A percentile compares a stretch with the other conserved stretches of the same genome.
These are phyloP conservation scores for Epiblema foenella DNA, from an alignment of 2,888 invertebrate species.

Conservation along the genomic window DNA sequence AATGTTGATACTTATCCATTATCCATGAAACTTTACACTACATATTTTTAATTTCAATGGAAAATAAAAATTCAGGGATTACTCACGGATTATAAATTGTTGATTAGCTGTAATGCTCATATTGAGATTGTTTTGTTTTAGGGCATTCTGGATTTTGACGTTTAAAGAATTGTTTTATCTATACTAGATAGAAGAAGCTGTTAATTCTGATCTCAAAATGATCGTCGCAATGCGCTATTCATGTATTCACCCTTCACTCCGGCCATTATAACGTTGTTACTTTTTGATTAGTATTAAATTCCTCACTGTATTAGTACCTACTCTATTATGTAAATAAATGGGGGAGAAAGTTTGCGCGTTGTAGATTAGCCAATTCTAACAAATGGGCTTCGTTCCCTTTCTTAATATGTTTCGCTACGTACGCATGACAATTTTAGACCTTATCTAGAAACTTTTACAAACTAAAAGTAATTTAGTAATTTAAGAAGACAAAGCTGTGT, in stretches of 20 bases:
- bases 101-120: background rate
- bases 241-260: slow-evolving; percentile 30
- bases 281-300: slow-evolving; percentile 43
- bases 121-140: background rate
- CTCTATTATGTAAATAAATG: slow-evolving; percentile 44
- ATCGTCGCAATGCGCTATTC: slow-evolving; percentile 4
- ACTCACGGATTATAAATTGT: too few relatives aligned
- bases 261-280: slow-evolving; percentile 29
- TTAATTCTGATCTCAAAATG: background rate
- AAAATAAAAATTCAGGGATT: too few relatives aligned
- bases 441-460: slow-evolving; percentile 36
- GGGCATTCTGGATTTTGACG: background rate
- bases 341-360: slow-evolving; percentile 45
- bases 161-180: background rate
- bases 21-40: too few relatives aligned
- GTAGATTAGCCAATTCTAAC: slow-evolving; percentile 54
- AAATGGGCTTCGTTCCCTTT: slow-evolving; percentile 57
- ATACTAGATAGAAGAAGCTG: background rate
- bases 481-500: slow-evolving; percentile 19
- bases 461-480: slow-evolving; percentile 33
- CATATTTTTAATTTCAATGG: too few relatives aligned
- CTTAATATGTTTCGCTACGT: slow-evolving; percentile 55
- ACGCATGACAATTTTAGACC: slow-evolving; percentile 53
- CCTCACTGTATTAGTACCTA: slow-evolving; percentile 41
- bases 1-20: too few relatives aligned